Percentiles rank a stretch among this genome's conserved stretches.
phyloP scores from a whole-genome alignment of 2,888 invertebrate genomes.

The Sminthurides aquaticus region DNA sequence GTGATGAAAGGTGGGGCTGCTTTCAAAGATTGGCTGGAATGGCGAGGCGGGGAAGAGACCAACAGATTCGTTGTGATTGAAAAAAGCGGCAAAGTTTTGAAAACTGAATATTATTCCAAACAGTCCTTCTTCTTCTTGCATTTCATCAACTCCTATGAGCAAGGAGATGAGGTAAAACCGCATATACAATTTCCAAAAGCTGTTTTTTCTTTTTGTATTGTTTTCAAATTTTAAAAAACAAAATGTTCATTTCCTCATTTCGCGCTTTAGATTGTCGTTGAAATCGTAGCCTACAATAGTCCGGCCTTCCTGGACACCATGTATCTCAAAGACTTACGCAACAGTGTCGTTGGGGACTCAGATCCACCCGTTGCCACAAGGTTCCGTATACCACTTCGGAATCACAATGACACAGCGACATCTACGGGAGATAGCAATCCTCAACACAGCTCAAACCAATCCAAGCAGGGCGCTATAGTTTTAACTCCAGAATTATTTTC shows the following conservation, averaged over 20 bases:
- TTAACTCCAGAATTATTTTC: slow-evolving; percentile 42
- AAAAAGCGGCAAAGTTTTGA: slow-evolving; percentile 46
- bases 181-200: too few species aligned
- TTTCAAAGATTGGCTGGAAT: slow-evolving; percentile 48
- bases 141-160: slow-evolving; percentile 51
- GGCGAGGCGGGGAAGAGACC: slow-evolving; percentile 47
- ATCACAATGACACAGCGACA: neutral
- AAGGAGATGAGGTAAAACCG: slow-evolving; percentile 42
- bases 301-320: slow-evolving; percentile 15
- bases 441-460: neutral
- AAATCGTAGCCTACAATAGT: slow-evolving; percentile 20
- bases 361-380: slow-evolving; percentile 14
- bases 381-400: slow-evolving; percentile 15
- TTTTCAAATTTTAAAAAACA: neutral
- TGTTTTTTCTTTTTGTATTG: too few species aligned
- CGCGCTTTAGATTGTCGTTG: slow-evolving; percentile 17
- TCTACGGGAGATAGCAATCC: neutral
- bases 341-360: neutral
- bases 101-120: slow-evolving; percentile 46
- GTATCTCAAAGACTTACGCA: slow-evolving; percentile 14
- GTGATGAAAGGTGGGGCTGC: slow-evolving; percentile 46
- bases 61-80: slow-evolving; percentile 48
- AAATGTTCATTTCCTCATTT: slow-evolving; percentile 6
- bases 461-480: slow-evolving; percentile 36
- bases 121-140: slow-evolving; percentile 52